These are phyloP conservation scores for Camelus dromedarius DNA, from an alignment of 2,113 vertebrate genomes.

Conservation along the genomic window DNA sequence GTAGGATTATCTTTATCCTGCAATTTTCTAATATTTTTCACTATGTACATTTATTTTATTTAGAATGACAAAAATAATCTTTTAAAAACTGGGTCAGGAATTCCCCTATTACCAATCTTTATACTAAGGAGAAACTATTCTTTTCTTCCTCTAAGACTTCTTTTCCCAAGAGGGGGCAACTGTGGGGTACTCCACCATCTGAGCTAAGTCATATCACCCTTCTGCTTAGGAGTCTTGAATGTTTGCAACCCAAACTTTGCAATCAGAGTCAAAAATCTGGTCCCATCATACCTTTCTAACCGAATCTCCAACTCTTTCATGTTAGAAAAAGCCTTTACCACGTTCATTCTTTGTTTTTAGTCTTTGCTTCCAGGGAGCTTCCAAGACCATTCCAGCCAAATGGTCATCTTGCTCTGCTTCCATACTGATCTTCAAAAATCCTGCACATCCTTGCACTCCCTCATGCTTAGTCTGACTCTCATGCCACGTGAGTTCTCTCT, in stretches of 20 bases:
- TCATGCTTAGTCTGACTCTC: not conserved
- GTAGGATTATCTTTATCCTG: not conserved
- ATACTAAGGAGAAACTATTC: not conserved
- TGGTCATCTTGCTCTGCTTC: not conserved
- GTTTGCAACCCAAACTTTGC: not conserved
- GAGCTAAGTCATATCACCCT: not conserved
- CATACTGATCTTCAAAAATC: not conserved
- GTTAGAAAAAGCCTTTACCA: not conserved
- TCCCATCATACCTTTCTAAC: not conserved
- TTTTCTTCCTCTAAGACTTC: not conserved
- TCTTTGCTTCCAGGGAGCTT: not conserved
- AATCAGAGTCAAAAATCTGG: not conserved
- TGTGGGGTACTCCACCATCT: not conserved
- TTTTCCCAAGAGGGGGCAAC: not conserved
- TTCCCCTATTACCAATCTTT: not conserved
- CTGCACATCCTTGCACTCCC: not conserved
- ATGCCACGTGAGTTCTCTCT: not conserved
- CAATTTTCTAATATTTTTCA: not conserved
- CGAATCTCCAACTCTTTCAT: not conserved
- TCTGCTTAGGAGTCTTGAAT: not conserved
- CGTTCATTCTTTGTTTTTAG: not conserved
- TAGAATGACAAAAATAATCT: conserved; percentile 4
- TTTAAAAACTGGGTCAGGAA: not conserved
- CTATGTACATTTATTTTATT: not conserved
- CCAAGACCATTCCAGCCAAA: not conserved